Evolutionary conservation across 2,113 vertebrate species (phyloP).

Genomic region (Glaucomys volans): DNA sequence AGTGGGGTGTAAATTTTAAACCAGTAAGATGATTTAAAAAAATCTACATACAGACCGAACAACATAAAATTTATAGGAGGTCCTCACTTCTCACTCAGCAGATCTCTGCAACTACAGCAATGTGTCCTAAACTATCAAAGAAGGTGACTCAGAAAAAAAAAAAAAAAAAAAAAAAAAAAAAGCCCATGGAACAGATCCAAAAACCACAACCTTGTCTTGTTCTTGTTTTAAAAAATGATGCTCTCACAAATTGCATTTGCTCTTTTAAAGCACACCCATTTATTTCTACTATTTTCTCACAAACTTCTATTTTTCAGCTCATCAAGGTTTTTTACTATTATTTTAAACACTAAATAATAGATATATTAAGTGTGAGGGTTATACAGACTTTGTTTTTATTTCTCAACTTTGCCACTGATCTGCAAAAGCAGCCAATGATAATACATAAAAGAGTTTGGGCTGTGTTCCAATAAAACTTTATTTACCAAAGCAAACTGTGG

Average conservation of each 20-base stretch:
- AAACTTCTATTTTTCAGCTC: not conserved
- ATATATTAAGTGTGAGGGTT: not conserved
- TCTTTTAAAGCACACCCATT: not conserved
- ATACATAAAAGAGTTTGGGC: not conserved
- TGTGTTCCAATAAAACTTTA: slow-evolving; percentile 33
- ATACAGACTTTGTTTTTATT: not conserved
- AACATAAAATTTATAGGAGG: not conserved
- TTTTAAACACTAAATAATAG: not conserved
- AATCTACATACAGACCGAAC: not conserved
- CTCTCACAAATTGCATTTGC: not conserved
- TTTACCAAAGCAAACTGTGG: not conserved
- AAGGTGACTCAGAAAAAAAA: not conserved
- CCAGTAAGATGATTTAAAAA: no score
- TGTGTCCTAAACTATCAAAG: not conserved
- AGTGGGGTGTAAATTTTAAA: not conserved
- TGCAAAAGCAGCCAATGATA: not conserved
- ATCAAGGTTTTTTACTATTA: not conserved
- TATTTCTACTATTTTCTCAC: not conserved
- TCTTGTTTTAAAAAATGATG: not conserved
- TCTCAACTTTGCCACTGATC: not conserved
- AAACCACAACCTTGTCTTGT: not conserved
- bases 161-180: not conserved
- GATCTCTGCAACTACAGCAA: not conserved
- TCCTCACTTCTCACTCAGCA: slow-evolving; percentile 31
- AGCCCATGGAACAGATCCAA: not conserved